A percentile compares a stretch with the other conserved stretches of the same genome.
Evolutionary conservation across 2,113 vertebrate genomes (phyloP).

Genomic region (Phodopus roborovskii): DNA sequence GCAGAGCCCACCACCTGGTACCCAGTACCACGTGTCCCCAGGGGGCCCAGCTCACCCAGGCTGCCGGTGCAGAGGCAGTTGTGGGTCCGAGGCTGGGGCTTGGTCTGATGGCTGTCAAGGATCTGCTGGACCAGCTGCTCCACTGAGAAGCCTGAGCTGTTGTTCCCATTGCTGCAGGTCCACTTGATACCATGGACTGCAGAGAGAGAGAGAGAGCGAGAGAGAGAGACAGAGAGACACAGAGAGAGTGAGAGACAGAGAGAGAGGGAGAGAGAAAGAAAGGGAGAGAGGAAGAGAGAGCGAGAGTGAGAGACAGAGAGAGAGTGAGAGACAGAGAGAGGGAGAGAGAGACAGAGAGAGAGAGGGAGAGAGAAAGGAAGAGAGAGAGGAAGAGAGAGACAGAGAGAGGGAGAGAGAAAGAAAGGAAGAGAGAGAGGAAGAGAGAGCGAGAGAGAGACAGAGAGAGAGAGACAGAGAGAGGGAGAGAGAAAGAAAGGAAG

Average conservation of each 20-base stretch:
- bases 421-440: slow-evolving; percentile 86
- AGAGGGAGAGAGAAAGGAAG: neutral
- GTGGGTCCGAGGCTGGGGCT: slow-evolving; percentile 99
- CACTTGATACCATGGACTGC: slow-evolving; percentile 99
- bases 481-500: too few relatives aligned
- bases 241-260: slow-evolving; percentile 82
- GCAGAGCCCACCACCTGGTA: accelerated
- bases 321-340: slow-evolving; percentile 23
- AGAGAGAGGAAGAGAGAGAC: too few relatives aligned
- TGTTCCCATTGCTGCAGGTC: slow-evolving; percentile 99
- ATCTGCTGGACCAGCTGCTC: slow-evolving; percentile 99
- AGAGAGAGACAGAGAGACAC: neutral
- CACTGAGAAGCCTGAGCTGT: slow-evolving; percentile 99
- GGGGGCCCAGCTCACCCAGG: slow-evolving; percentile 91
- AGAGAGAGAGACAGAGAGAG: slow-evolving; percentile 49
- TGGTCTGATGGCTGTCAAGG: slow-evolving; percentile 99
- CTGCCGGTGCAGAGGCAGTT: slow-evolving; percentile 99
- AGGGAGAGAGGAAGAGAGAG: slow-evolving; percentile 84
- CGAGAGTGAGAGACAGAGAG: slow-evolving; percentile 86
- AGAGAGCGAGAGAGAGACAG: neutral
- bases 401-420: too few relatives aligned
- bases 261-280: slow-evolving; percentile 84
- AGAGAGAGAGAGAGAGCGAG: slow-evolving; percentile 79
- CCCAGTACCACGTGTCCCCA: neutral
- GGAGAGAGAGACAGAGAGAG: slow-evolving; percentile 84